phyloP scores from a whole-genome alignment of 2,888 invertebrate species.

The Stenodera caucasica region DNA sequence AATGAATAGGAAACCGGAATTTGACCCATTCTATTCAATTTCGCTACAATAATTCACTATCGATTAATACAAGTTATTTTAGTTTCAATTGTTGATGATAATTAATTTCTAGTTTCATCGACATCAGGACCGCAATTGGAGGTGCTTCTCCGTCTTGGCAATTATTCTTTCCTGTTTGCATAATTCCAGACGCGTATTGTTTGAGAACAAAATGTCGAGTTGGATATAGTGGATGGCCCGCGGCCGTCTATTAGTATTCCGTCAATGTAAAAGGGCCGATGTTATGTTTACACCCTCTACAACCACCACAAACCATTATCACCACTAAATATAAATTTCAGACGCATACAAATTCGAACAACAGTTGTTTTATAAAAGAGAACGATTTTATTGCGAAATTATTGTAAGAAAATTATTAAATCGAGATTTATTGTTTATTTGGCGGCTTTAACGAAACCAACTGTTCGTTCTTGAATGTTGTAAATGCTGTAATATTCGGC shows the following conservation, averaged over 20 bases:
- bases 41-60: no score
- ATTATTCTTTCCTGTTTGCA: conserved; percentile 42
- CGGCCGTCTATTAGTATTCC: conserved; percentile 43
- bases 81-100: background rate
- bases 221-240: conserved; percentile 37
- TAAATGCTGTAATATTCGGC: conserved; percentile 58
- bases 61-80: no score
- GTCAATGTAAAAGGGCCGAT: conserved; percentile 32
- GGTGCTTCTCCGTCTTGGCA: conserved; percentile 10
- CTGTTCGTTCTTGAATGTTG: conserved; percentile 49
- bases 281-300: conserved; percentile 29
- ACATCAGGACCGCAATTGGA: no score
- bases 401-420: background rate
- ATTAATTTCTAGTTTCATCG: no score
- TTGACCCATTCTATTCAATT: no score
- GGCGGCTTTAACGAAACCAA: conserved; percentile 55
- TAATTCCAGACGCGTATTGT: conserved; percentile 43
- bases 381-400: no score
- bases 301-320: conserved; percentile 23
- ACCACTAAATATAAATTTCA: conserved; percentile 12
- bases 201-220: conserved; percentile 42
- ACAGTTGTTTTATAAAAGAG: no score
- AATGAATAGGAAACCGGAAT: background rate
- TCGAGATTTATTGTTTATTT: conserved; percentile 12
- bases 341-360: background rate